Conservation (phyloP, 1,140 invertebrate genomes). For the Zelostemma sp. region DNA sequence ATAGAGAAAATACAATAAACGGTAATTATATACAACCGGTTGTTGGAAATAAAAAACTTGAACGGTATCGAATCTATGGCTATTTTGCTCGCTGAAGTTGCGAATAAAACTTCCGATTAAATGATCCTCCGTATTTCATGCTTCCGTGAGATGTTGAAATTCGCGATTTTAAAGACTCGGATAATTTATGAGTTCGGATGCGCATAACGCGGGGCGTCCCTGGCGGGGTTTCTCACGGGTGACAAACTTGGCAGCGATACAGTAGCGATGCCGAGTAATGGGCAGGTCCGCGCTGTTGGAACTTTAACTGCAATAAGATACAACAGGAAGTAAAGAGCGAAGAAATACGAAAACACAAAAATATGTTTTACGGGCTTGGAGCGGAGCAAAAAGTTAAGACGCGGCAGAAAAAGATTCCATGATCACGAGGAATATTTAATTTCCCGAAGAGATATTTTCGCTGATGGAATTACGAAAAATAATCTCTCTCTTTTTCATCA, state of each 20-base stretch:
- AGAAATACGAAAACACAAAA: conserved; percentile 26
- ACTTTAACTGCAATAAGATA: conserved; percentile 39
- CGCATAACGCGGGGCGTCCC: conserved; percentile 26
- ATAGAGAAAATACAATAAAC: neutral
- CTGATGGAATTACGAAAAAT: conserved; percentile 5
- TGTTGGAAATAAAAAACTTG: neutral
- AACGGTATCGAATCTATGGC: neutral
- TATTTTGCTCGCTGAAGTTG: neutral
- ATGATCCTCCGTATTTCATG: conserved; percentile 17
- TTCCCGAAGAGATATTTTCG: conserved; percentile 5
- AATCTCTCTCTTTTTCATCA: neutral
- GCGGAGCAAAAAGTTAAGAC: conserved; percentile 6
- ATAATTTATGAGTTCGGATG: conserved; percentile 39
- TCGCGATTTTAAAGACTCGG: conserved; percentile 29
- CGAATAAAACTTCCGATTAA: conserved; percentile 18
- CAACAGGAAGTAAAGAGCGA: conserved; percentile 10
- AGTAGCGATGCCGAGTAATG: conserved; percentile 38
- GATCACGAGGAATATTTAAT: conserved; percentile 20
- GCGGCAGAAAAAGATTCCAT: conserved; percentile 31
- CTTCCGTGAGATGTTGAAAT: conserved; percentile 25
- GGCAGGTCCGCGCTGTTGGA: conserved; percentile 15
- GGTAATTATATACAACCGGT: neutral
- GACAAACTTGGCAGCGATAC: conserved; percentile 44
- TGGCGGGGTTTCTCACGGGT: conserved; percentile 36
- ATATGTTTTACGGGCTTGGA: conserved; percentile 36